phyloP scores from a whole-genome alignment of 1,140 invertebrate species.

The Sitophilus oryzae region DNA sequence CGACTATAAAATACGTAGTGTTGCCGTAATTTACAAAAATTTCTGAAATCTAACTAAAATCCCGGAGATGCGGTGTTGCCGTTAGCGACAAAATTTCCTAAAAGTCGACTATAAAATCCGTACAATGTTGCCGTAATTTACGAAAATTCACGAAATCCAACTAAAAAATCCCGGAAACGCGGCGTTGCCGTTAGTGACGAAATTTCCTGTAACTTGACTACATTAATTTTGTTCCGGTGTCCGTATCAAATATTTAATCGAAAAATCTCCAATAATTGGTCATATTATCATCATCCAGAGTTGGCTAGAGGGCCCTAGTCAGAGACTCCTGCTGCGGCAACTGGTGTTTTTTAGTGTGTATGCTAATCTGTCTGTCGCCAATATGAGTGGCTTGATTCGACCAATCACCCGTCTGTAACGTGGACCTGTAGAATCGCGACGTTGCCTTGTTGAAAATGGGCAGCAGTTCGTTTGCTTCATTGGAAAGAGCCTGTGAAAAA shows the following conservation, averaged over 20 bases:
- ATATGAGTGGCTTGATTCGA: conserved; percentile 49
- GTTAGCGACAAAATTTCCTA: too few species aligned
- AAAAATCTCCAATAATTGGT: not conserved
- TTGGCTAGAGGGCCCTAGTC: conserved; percentile 30
- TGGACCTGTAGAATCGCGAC: conserved; percentile 77
- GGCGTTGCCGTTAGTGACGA: too few species aligned
- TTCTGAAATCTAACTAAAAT: too few species aligned
- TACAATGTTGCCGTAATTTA: too few species aligned
- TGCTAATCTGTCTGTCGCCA: conserved; percentile 35
- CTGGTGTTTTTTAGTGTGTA: conserved; percentile 36
- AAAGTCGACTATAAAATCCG: too few species aligned
- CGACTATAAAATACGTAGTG: too few species aligned
- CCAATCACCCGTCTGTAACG: conserved; percentile 83
- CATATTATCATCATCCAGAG: not conserved
- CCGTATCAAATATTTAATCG: not conserved
- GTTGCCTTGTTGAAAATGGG: conserved; percentile 96
- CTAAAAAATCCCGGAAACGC: too few species aligned
- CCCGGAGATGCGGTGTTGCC: too few species aligned
- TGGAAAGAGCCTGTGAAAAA: conserved; percentile 71
- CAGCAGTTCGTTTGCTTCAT: conserved; percentile 92
- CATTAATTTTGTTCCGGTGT: too few species aligned
- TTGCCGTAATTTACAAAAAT: too few species aligned
- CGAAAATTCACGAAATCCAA: too few species aligned
- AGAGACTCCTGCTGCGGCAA: conserved; percentile 37
- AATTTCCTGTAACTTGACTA: too few species aligned